phyloP scores from a whole-genome alignment of 2,888 invertebrate species.

The Cephus runcator region DNA sequence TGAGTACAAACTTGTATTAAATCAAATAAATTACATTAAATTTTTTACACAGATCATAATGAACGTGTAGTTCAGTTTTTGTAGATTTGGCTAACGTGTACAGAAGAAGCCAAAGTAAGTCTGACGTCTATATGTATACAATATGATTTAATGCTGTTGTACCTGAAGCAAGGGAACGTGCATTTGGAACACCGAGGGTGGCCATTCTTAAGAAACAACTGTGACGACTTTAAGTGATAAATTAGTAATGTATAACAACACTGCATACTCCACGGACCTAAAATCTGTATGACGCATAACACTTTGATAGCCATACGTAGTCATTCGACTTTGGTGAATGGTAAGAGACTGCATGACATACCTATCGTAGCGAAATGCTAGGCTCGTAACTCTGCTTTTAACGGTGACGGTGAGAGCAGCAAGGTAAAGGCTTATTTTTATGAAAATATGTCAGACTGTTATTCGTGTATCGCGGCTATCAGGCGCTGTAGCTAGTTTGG shows the following conservation, averaged over 20 bases:
- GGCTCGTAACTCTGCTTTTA: not conserved
- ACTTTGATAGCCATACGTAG: too few species aligned
- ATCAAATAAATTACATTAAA: not conserved
- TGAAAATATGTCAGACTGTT: constrained; percentile 46
- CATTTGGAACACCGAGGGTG: not conserved
- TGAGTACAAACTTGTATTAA: constrained; percentile 8
- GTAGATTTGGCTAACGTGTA: not conserved
- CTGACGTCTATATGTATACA: too few species aligned
- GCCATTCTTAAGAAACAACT: not conserved
- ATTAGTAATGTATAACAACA: not conserved
- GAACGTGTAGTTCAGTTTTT: not conserved
- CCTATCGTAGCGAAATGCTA: not conserved
- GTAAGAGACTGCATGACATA: not conserved
- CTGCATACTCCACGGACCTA: not conserved
- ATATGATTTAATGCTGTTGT: not conserved
- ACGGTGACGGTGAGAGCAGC: not conserved
- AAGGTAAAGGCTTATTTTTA: constrained; percentile 58
- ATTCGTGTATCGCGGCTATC: not conserved
- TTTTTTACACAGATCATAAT: not conserved
- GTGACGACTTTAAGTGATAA: not conserved
- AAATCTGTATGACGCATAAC: not conserved
- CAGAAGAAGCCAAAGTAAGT: not conserved
- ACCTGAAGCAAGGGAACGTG: not conserved
- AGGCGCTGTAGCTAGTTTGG: constrained; percentile 13
- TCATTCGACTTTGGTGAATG: not conserved